Base-by-base conservation (phyloP, 2,888 invertebrate genomes). In the Artemia sp. region DNA sequence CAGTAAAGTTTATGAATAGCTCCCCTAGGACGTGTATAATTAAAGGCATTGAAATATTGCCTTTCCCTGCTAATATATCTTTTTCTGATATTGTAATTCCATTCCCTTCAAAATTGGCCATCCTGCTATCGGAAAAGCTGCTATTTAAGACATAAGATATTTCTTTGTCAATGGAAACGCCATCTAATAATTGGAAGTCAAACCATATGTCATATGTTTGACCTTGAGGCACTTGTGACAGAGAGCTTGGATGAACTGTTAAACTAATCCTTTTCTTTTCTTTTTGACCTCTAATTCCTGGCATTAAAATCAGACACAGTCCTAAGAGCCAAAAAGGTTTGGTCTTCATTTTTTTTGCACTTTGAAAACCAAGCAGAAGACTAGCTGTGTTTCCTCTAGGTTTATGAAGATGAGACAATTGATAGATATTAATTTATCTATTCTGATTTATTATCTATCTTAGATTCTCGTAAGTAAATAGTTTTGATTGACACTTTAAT, bases 1-100 rank as follows among this genome's bases (percentile, higher is more conserved):
- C 64, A 24, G 64, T 58, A 24, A 58, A 58, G 64, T 58, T 58
- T n/a, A 58, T 10, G 64, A 58, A 58, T n/a, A 58, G 64, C 11
- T 58, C 64, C 14, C 64, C 64, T n/a, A 58, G 64, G 24, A 58
- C 64, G 10, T 58, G n/a, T n/a, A 24, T 11, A 24, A 2, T 19
- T 24, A 58, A 58, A 58, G 14, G n/a, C 64, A 58, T 58, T 0
- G 64, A 58, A 19, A 19, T 58, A 24, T 58, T 58, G 14, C 64
- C 64, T n/a, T n/a, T 24, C n/a, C 64, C 64, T 19, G 14, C 24
- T n/a, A 58, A 12, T 9, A 58, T 58, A n/a, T 58, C 64, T 19
- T n/a, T 24, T 24, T n/a, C 24, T 58, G 64, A 8, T 2, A 58
- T 10, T 58, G n/a, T 24, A 10, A 58, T 58, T n/a, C 14, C 24